Base-by-base conservation (phyloP, 2,797 vertebrate genomes). In the Hydrocynus forskahlii region DNA sequence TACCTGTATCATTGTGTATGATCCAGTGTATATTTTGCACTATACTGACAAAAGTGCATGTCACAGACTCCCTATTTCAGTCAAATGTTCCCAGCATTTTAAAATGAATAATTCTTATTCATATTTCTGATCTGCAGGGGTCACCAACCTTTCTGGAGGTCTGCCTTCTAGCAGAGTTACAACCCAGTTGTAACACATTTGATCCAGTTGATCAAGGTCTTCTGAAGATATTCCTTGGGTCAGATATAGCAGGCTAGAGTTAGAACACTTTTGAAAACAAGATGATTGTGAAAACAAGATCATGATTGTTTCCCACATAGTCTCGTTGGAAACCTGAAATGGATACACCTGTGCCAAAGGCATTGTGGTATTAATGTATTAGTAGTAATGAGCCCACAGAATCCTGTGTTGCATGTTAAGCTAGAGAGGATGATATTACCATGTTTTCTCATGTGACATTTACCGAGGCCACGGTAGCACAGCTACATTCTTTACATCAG, bases 371-470 rank as follows among this genome's bases (percentile, higher is more conserved):
- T 70, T 76, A 64, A 43, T 45, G 35, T 40, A 23, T 55, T 77
- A 60, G 70, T 75, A 52, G 70, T 48, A 62, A 38, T 52, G 75
- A 60, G 45, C 17, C 9, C 19, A 0, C 64, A 75, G 40, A 83
- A 80, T 80, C 78, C 68, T 73, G 71, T 75, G 72, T 76, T 76
- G 73, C 78, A 19, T 80, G 72, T 80, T 80, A 16, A 66, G 59
- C 73, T 14, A 70, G 73, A 76, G 67, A 50, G 38, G 5, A 55
- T 35, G 69, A 16, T 19, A 45, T 74, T 78, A 63, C 54, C n/a
- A 23, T 45, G 43, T 60, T 68, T 72, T 78, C 69, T 67, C 60
- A 68, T 67, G 16, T 68, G 40, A 45, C 59, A 55, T 12, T 57
- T 16, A 38, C 23, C 59, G 52, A 66, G 48, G 57, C 50, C 69